Conservation (phyloP, 2,888 invertebrate genomes). For the Caenorhabditis sinica region DNA sequence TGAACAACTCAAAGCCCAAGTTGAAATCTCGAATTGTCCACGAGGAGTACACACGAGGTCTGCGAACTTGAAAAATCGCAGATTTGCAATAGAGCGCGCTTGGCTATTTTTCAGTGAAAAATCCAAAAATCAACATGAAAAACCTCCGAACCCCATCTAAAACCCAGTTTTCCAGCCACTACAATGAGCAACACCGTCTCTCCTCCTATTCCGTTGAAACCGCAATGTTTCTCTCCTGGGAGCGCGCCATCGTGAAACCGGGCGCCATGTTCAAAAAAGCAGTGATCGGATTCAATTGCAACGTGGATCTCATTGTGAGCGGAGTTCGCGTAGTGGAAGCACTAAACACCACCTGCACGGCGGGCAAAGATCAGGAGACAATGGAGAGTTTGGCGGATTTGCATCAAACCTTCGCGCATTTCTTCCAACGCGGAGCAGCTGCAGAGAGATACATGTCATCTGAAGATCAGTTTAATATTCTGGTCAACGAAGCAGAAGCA, state of each 20-base stretch:
- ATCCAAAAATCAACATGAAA: too few species aligned
- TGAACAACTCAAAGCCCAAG: too few species aligned
- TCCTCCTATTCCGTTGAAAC: constrained; percentile 79
- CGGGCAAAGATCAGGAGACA: constrained; percentile 70
- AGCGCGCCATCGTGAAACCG: constrained; percentile 80
- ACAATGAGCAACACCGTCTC: constrained; percentile 80
- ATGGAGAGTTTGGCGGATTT: constrained; percentile 82
- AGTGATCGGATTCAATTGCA: constrained; percentile 84
- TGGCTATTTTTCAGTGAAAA: too few species aligned
- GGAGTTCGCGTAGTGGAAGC: constrained; percentile 84
- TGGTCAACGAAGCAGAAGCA: constrained; percentile 74
- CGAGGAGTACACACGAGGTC: too few species aligned
- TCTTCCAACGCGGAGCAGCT: constrained; percentile 84
- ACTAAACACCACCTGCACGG: constrained; percentile 82
- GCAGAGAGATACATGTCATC: constrained; percentile 84
- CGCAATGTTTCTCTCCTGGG: constrained; percentile 80
- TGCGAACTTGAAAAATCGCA: too few species aligned
- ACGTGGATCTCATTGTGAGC: constrained; percentile 85
- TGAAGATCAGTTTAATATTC: constrained; percentile 76
- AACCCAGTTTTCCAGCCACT: constrained; percentile 67
- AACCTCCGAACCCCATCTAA: constrained; percentile 2
- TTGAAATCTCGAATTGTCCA: too few species aligned
- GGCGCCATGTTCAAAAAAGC: constrained; percentile 80
- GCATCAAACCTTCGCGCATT: constrained; percentile 84
- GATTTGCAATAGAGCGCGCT: too few species aligned